Evolutionary conservation across 53 echinoderm and acorn worm genomes (phyloP).

Genomic region (Paracentrotus lividus): DNA sequence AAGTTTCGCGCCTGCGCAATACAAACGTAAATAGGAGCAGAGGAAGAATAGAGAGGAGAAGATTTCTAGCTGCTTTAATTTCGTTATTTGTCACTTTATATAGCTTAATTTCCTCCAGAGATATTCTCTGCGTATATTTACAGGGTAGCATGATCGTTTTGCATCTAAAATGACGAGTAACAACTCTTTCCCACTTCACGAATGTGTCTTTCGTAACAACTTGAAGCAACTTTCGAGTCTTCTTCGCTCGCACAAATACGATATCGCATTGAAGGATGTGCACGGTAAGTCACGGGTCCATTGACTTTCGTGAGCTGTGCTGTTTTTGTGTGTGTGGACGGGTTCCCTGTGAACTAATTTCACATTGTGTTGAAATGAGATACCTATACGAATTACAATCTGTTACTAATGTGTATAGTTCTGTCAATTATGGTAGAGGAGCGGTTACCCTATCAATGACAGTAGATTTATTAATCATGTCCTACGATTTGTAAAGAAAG

Average conservation of each 20-base stretch:
- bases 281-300: slow-evolving; percentile 50
- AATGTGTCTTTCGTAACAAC: slow-evolving; percentile 57
- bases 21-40: not conserved
- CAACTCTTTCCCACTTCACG: slow-evolving; percentile 55
- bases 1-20: slow-evolving; percentile 24
- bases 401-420: no score
- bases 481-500: no score
- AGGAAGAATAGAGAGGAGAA: not conserved
- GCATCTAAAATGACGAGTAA: slow-evolving; percentile 53
- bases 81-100: not conserved
- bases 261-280: slow-evolving; percentile 65
- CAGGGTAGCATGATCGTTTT: slow-evolving; percentile 7
- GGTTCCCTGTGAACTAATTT: not conserved
- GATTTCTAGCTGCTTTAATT: not conserved
- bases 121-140: not conserved
- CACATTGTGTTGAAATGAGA: not conserved
- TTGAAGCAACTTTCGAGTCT: slow-evolving; percentile 61
- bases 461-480: no score
- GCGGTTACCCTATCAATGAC: no score
- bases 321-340: not conserved
- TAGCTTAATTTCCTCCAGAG: not conserved
- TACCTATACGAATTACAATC: no score
- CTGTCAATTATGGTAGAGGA: no score
- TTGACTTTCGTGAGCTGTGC: not conserved
- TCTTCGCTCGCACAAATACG: slow-evolving; percentile 64